Conservation (phyloP, 1,140 invertebrate species). For the Arion vulgaris region DNA sequence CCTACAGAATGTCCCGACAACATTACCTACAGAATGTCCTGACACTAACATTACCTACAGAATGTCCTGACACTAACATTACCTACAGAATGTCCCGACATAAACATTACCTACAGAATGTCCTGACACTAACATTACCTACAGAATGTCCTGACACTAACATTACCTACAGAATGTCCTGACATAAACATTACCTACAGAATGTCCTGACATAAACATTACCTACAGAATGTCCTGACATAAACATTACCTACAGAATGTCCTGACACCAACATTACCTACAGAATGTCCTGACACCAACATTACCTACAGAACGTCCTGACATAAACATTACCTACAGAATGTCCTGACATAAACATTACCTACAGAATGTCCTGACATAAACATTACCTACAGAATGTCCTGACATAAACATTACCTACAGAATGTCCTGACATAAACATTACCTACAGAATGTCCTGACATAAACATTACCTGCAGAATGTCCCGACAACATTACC, state of each 20-base stretch:
- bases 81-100: background rate
- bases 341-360: slow-evolving; percentile 8
- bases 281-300: no score
- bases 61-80: no score
- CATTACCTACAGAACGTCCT: no score
- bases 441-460: background rate
- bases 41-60: no score
- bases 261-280: background rate
- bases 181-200: background rate
- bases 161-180: background rate
- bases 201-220: no score
- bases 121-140: no score
- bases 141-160: no score
- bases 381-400: no score
- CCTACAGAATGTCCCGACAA: background rate
- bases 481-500: slow-evolving; percentile 6
- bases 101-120: background rate
- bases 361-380: background rate
- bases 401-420: no score
- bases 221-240: no score
- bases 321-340: background rate
- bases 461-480: background rate
- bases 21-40: no score
- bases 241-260: background rate
- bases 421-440: slow-evolving; percentile 2